A percentile compares a stretch with the other conserved stretches of the same genome.
Evolutionary conservation across 2,113 vertebrate species (phyloP).

Genomic region (Chaenocephalus aceratus): DNA sequence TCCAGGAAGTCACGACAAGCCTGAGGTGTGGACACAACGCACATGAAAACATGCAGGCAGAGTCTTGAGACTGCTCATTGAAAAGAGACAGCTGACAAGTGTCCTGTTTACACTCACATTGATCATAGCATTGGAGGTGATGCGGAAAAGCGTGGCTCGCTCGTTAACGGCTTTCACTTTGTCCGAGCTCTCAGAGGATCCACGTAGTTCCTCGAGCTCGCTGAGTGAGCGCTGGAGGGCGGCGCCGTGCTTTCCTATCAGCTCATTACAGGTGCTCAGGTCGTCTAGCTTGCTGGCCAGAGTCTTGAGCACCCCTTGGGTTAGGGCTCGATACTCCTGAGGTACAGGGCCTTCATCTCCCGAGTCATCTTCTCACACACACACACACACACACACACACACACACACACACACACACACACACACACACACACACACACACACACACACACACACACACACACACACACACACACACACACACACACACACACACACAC

Average conservation of each 20-base stretch:
- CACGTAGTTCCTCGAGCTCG: conserved; percentile 90
- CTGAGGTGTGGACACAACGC: conserved; percentile 76
- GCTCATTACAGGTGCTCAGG: conserved; percentile 94
- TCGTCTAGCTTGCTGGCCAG: conserved; percentile 92
- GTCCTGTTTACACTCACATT: conserved; percentile 72
- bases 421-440: conserved; percentile 4
- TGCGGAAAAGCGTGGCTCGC: conserved; percentile 94
- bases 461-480: conserved; percentile 12
- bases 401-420: not conserved
- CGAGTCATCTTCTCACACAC: conserved; percentile 89
- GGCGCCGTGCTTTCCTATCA: conserved; percentile 95
- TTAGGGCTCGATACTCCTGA: conserved; percentile 89
- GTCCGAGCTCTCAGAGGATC: conserved; percentile 86
- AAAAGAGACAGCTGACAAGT: not conserved
- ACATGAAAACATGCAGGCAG: conserved; percentile 8
- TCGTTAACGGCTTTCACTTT: conserved; percentile 92
- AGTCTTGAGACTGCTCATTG: not conserved
- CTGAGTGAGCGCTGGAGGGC: conserved; percentile 95
- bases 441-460: conserved; percentile 5
- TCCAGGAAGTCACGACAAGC: conserved; percentile 96
- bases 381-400: conserved; percentile 3
- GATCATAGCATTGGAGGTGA: conserved; percentile 99
- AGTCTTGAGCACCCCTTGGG: conserved; percentile 87
- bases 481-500: conserved; percentile 7
- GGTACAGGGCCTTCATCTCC: conserved; percentile 90